Conservation (phyloP, 2,113 vertebrate genomes). For the Chaetorhynchus papuensis region DNA sequence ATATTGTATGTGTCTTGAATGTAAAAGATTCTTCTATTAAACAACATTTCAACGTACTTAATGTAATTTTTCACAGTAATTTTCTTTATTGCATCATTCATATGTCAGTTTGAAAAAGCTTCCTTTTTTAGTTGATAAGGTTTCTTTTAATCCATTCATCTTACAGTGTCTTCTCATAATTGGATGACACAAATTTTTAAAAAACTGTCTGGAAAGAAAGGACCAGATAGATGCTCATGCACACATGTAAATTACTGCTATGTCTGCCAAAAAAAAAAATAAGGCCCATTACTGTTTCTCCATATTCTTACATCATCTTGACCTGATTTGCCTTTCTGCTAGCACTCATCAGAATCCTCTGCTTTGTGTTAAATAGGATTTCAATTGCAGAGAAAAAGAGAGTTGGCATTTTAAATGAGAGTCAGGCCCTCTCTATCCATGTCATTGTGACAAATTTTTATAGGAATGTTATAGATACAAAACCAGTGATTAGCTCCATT, state of each 20-base stretch:
- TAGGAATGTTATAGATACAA: background rate
- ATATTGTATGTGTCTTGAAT: background rate
- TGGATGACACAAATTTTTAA: background rate
- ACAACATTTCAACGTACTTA: background rate
- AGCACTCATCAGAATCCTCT: background rate
- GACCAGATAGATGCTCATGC: background rate
- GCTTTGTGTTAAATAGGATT: background rate
- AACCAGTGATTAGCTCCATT: slow-evolving; percentile 31
- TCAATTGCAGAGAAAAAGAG: background rate
- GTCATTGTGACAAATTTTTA: background rate
- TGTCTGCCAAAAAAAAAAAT: background rate
- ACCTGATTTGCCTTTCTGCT: background rate
- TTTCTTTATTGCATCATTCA: accelerated
- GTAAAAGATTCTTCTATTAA: background rate
- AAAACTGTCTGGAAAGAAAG: background rate
- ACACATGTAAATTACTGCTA: background rate
- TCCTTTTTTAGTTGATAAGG: background rate
- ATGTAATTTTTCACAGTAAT: background rate
- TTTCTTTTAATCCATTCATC: background rate
- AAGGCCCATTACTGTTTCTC: background rate
- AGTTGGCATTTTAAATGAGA: background rate
- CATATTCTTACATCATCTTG: background rate
- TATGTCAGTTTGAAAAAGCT: background rate
- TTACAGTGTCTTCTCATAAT: background rate
- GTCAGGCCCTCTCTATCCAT: background rate